phyloP scores from a whole-genome alignment of 2,797 vertebrate genomes.

The Hyperoplus lanceolatus region DNA sequence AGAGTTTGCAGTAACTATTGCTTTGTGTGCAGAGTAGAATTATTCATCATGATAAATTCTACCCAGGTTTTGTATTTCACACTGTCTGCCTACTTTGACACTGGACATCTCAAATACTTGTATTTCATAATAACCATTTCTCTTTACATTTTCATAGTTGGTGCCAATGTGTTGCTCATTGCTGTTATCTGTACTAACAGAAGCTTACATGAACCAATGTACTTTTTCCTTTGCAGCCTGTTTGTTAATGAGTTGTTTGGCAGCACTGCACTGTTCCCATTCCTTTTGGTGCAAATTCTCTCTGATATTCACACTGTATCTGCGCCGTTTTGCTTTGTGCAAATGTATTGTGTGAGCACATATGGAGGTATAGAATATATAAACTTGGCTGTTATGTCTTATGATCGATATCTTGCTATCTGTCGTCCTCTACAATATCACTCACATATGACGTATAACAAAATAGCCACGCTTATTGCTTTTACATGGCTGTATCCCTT shows the following conservation, averaged over 20 bases:
- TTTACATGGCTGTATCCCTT: neutral
- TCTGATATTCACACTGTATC: constrained; percentile 53
- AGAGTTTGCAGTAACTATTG: neutral
- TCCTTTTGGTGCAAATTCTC: constrained; percentile 9
- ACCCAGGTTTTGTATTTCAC: constrained; percentile 33
- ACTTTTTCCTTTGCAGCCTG: constrained; percentile 44
- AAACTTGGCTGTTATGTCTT: constrained; percentile 1
- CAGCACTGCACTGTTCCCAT: constrained; percentile 43
- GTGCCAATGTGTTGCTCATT: constrained; percentile 49
- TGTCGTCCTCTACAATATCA: constrained; percentile 14
- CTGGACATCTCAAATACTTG: neutral
- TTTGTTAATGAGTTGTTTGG: constrained; percentile 63
- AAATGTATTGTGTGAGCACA: constrained; percentile 53
- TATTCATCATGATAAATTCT: constrained; percentile 17
- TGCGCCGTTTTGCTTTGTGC: constrained; percentile 53
- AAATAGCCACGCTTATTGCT: neutral
- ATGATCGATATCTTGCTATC: constrained; percentile 16
- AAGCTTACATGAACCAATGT: constrained; percentile 64
- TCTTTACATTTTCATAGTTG: constrained; percentile 18
- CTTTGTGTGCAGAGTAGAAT: neutral
- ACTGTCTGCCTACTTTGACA: constrained; percentile 45
- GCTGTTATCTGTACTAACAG: constrained; percentile 53
- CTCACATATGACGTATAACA: constrained; percentile 9
- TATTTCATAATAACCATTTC: constrained; percentile 14
- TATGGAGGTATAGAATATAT: neutral